Conservation (phyloP, 2,888 invertebrate species). For the Graphium colonna region DNA sequence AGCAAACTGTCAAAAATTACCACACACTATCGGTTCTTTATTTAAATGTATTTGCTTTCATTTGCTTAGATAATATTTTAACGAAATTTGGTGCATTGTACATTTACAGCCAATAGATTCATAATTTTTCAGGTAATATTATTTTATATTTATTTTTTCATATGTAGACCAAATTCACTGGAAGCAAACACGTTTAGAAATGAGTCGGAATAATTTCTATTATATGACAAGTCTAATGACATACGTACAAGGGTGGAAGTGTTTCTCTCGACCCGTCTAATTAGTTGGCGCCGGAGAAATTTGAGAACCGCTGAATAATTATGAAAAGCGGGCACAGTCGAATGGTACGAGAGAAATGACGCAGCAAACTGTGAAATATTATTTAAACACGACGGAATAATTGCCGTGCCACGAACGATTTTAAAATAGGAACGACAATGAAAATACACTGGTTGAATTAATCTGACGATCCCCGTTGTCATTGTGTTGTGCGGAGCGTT, state of each 20-base stretch:
- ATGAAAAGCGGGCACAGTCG: conserved; percentile 31
- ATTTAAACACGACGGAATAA: conserved; percentile 8
- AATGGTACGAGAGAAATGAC: conserved; percentile 24
- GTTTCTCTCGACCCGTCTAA: conserved; percentile 31
- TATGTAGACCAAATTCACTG: not conserved
- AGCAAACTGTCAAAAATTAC: too few relatives aligned
- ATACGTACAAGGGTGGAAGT: not conserved
- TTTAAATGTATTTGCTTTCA: too few relatives aligned
- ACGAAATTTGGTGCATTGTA: too few relatives aligned
- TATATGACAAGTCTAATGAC: not conserved
- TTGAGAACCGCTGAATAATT: conserved; percentile 55
- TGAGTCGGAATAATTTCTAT: not conserved
- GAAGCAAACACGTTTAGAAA: not conserved
- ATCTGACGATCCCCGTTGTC: not conserved
- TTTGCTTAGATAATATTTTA: too few relatives aligned
- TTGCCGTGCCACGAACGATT: not conserved
- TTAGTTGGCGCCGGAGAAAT: conserved; percentile 31
- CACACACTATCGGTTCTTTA: too few relatives aligned
- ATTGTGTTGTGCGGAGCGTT: not conserved
- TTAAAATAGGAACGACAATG: not conserved
- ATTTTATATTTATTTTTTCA: too few relatives aligned
- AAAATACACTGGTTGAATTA: not conserved
- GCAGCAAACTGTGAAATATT: conserved; percentile 9
- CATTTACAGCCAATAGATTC: too few relatives aligned
- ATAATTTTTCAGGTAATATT: too few relatives aligned